Percentiles rank a stretch among this genome's conserved stretches.
Evolutionary conservation across 2,888 invertebrate genomes (phyloP).

Genomic region (Dione vanillae): DNA sequence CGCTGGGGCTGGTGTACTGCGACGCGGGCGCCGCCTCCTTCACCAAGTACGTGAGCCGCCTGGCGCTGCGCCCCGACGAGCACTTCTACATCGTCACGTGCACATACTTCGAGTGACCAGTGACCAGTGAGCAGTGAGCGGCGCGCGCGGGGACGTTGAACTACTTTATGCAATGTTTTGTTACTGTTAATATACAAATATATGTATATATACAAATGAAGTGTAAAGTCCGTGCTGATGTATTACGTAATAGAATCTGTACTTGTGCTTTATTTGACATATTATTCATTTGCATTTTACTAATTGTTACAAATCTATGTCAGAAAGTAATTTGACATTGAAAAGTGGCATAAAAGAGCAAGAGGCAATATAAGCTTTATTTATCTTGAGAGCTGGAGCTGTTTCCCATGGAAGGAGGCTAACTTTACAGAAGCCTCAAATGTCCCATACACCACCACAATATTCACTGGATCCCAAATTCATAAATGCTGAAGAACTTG

Average conservation of each 20-base stretch:
- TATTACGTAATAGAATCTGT: neutral
- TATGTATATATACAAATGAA: neutral
- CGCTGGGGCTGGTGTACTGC: slow-evolving; percentile 87
- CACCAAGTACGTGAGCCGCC: slow-evolving; percentile 73
- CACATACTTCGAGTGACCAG: slow-evolving; percentile 74
- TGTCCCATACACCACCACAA: no score
- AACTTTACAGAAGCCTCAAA: no score
- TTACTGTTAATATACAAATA: slow-evolving; percentile 12
- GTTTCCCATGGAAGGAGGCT: no score
- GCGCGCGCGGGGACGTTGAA: neutral
- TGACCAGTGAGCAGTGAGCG: no score
- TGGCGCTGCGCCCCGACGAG: slow-evolving; percentile 56
- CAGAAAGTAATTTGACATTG: no score
- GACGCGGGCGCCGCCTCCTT: slow-evolving; percentile 78
- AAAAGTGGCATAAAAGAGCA: no score
- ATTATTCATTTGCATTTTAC: neutral
- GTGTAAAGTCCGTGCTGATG: neutral
- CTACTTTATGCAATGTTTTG: no score
- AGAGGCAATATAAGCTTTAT: no score
- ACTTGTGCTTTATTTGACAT: neutral
- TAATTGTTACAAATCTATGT: neutral
- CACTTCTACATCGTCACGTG: slow-evolving; percentile 70
- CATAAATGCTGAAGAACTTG: no score
- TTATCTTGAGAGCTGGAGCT: no score
- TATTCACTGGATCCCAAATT: no score